Conservation (phyloP, 2,113 vertebrate species). For the Brachyhypopomus occidentalis region DNA sequence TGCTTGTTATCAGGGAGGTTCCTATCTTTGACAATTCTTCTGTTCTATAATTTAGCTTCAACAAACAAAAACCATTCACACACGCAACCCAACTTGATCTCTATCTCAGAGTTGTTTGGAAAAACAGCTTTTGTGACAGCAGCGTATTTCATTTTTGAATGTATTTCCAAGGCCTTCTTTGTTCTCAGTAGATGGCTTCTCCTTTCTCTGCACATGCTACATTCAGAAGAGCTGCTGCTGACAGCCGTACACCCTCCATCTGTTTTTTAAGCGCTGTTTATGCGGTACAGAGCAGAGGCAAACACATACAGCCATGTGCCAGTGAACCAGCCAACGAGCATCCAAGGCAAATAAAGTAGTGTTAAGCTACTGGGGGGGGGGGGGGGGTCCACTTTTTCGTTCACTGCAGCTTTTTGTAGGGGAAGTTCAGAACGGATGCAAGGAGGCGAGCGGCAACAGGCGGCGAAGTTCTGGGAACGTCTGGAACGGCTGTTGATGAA, state of each 20-base stretch:
- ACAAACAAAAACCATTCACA: background rate
- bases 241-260: background rate
- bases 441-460: background rate
- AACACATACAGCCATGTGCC: background rate
- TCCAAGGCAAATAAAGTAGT: background rate
- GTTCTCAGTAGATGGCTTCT: background rate
- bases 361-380: background rate
- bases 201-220: background rate
- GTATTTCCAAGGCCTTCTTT: background rate
- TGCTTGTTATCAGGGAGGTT: background rate
- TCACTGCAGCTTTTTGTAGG: conserved; percentile 30
- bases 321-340: background rate
- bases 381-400: conserved; percentile 41
- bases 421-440: conserved; percentile 32
- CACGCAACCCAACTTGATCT: background rate
- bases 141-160: background rate
- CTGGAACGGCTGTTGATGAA: conserved; percentile 54
- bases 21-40: background rate
- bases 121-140: background rate
- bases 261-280: conserved; percentile 14
- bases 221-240: background rate
- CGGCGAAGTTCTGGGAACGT: conserved; percentile 42
- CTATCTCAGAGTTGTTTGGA: background rate
- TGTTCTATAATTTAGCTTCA: background rate
- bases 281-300: background rate